These are phyloP conservation scores for Hycleus cichorii DNA, from an alignment of 1,140 invertebrate species.

Conservation along the genomic window DNA sequence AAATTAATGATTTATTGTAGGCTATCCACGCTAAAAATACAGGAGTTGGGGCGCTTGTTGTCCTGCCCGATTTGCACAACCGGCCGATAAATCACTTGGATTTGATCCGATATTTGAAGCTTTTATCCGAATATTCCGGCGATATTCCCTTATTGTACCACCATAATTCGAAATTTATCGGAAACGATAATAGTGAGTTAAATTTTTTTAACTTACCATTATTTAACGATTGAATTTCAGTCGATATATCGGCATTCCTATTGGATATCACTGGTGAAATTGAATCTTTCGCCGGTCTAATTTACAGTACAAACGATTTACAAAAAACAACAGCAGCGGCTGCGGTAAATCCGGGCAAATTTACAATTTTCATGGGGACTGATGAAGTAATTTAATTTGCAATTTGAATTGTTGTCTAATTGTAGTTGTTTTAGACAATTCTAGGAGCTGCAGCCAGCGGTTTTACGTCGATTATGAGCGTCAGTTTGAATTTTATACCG, in stretches of 20 bases:
- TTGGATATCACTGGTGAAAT: constrained; percentile 35
- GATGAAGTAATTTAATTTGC: constrained; percentile 26
- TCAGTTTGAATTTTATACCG: constrained; percentile 31
- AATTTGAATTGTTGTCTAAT: neutral
- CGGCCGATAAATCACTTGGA: constrained; percentile 57
- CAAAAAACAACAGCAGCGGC: constrained; percentile 28
- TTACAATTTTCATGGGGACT: constrained; percentile 34
- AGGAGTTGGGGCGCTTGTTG: constrained; percentile 62
- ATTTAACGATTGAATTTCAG: constrained; percentile 12
- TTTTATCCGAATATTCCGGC: constrained; percentile 60
- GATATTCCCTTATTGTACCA: constrained; percentile 73
- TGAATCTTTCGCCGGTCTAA: constrained; percentile 34
- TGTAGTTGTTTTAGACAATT: constrained; percentile 26
- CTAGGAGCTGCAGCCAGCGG: constrained; percentile 33
- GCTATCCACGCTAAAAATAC: constrained; percentile 61
- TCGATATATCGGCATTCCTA: constrained; percentile 32
- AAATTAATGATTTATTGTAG: constrained; percentile 40
- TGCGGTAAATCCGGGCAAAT: constrained; percentile 32
- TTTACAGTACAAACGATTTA: constrained; percentile 33
- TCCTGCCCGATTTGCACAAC: constrained; percentile 69
- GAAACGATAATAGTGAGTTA: too few relatives aligned
- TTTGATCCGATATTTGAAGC: constrained; percentile 60
- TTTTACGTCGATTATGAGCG: constrained; percentile 32
- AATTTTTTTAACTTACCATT: too few relatives aligned
- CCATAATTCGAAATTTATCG: constrained; percentile 62